phyloP scores from a whole-genome alignment of 2,888 invertebrate genomes.

The Pyralis farinalis region DNA sequence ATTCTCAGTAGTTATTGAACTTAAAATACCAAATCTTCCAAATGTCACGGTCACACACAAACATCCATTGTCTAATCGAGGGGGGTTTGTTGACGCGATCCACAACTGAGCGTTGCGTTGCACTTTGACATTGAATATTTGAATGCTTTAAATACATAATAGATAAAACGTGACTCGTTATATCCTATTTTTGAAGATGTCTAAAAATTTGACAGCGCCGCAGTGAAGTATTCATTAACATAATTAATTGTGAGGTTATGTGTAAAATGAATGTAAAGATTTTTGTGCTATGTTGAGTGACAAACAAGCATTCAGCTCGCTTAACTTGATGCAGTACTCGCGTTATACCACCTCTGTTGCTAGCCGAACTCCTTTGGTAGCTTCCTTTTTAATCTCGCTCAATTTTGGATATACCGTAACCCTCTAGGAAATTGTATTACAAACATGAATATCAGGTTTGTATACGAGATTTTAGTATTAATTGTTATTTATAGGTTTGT shows the following conservation, averaged over 20 bases:
- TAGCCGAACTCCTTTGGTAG: no score
- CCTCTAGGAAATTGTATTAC: no score
- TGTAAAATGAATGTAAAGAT: not conserved
- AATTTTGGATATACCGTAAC: no score
- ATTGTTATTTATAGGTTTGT: no score
- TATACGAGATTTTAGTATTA: no score
- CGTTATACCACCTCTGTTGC: no score
- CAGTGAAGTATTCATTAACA: conserved; percentile 17
- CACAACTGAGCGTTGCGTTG: conserved; percentile 24
- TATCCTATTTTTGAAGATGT: conserved; percentile 10
- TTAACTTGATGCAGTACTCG: no score
- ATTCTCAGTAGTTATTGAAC: conserved; percentile 39
- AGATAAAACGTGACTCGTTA: conserved; percentile 40
- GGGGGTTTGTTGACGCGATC: conserved; percentile 34
- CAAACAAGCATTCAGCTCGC: no score
- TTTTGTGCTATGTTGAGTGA: not conserved
- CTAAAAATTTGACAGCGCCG: conserved; percentile 16
- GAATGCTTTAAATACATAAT: no score
- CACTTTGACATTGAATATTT: conserved; percentile 41
- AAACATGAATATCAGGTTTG: no score
- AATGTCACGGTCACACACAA: conserved; percentile 51
- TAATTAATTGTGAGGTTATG: conserved; percentile 8
- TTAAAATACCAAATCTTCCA: conserved; percentile 35
- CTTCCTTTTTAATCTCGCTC: no score
- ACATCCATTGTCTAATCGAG: conserved; percentile 35